Conservation (phyloP, 2,113 vertebrate genomes). For the Pollimyrus isidori region DNA sequence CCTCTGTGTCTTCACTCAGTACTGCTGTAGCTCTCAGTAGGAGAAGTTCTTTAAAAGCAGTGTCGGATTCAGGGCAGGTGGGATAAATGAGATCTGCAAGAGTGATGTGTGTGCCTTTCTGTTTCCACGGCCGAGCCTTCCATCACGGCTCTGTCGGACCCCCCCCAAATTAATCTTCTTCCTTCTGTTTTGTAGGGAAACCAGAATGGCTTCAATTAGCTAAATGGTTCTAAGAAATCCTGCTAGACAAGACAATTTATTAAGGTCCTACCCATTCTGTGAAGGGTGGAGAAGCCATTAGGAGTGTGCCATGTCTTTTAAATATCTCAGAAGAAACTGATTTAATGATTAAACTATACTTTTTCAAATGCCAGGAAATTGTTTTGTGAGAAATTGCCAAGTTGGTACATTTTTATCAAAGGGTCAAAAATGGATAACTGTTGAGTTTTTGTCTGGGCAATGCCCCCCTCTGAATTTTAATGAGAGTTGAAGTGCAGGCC, state of each 20-base stretch:
- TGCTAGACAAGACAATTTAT: background rate
- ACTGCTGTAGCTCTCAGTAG: background rate
- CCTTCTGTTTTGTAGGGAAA: background rate
- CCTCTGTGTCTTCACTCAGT: background rate
- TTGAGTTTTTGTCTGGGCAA: background rate
- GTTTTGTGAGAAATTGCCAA: background rate
- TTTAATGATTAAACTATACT: background rate
- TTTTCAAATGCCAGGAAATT: background rate
- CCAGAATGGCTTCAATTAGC: constrained; percentile 17
- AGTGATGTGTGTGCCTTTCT: background rate
- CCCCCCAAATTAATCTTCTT: background rate
- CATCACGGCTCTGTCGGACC: background rate
- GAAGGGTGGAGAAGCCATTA: background rate
- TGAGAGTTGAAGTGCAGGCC: background rate
- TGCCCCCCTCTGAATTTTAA: background rate
- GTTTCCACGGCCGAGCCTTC: background rate
- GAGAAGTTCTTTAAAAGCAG: background rate
- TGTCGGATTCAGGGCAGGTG: background rate
- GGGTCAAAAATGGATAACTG: background rate
- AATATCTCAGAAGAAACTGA: background rate
- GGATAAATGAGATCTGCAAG: background rate
- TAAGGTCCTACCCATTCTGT: background rate
- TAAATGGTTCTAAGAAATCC: constrained; percentile 14
- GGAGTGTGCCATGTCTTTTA: background rate
- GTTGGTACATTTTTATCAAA: background rate